Evolutionary conservation across 2,113 vertebrate species (phyloP).

Genomic region (Pelmatolapia mariae): DNA sequence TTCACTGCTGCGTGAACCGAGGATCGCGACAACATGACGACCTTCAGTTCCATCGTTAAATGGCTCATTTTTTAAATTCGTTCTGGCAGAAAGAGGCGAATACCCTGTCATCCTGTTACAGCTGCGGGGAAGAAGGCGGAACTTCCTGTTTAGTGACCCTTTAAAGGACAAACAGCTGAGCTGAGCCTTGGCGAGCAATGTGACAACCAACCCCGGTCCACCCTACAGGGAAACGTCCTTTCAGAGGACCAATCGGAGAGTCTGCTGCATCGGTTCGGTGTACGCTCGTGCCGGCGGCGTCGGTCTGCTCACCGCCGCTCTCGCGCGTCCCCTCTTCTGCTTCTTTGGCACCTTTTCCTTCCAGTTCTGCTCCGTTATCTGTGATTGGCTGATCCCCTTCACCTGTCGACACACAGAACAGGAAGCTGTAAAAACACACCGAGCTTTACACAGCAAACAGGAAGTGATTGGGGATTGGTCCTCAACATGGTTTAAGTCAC

Average conservation of each 20-base stretch:
- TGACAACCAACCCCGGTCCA: neutral
- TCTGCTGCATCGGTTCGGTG: neutral
- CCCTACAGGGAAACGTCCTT: neutral
- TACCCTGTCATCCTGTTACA: neutral
- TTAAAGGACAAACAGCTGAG: neutral
- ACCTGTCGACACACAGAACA: neutral
- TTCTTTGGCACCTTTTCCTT: neutral
- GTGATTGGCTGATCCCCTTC: neutral
- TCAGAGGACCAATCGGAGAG: neutral
- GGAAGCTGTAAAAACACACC: neutral
- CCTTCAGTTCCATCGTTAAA: neutral
- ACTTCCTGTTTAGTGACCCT: neutral
- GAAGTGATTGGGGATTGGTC: neutral
- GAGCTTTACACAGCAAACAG: neutral
- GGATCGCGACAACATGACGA: neutral
- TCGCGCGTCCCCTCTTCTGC: neutral
- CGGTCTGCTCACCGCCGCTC: neutral
- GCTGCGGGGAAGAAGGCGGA: neutral
- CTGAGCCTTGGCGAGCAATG: fast-evolving
- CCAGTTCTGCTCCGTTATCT: neutral
- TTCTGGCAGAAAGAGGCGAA: neutral
- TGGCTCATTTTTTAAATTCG: neutral
- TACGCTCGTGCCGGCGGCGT: no score
- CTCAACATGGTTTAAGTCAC: neutral
- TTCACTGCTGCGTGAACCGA: neutral